Percentiles rank a stretch among this genome's conserved stretches.
Conservation (phyloP, 2,888 invertebrate species). For the Calameuta filiformis region DNA sequence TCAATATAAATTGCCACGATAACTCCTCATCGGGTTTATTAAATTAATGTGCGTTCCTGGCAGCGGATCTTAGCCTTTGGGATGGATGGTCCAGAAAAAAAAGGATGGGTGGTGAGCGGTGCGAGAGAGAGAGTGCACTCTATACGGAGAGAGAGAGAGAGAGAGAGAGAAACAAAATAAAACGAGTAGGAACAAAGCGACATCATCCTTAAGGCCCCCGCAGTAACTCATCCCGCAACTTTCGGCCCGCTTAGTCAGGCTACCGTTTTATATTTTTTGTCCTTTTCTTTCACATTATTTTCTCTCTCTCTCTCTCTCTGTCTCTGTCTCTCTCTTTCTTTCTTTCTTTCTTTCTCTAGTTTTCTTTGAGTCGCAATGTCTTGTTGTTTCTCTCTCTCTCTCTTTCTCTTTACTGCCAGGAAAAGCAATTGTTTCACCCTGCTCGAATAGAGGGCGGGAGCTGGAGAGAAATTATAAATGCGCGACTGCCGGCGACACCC, state of each 20-base stretch:
- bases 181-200: background rate
- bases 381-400: too few species aligned
- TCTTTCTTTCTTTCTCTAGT: too few species aligned
- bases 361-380: background rate
- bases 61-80: background rate
- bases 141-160: background rate
- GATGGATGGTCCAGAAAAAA: background rate
- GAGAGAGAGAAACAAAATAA: background rate
- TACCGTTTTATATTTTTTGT: background rate
- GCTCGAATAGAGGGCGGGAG: conserved; percentile 23
- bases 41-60: conserved; percentile 43
- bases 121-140: too few species aligned
- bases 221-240: conserved; percentile 43
- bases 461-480: conserved; percentile 48
- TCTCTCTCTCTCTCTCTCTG: too few species aligned
- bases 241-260: conserved; percentile 24
- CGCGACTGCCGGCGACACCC: conserved; percentile 50
- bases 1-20: conserved; percentile 47
- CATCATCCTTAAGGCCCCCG: conserved; percentile 31
- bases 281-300: too few species aligned
- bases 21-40: conserved; percentile 51
- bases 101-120: conserved; percentile 3
- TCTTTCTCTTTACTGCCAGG: background rate
- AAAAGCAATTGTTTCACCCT: conserved; percentile 23
- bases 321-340: too few species aligned